phyloP scores from a whole-genome alignment of 2,888 invertebrate species.

The Blastobasis adustella region DNA sequence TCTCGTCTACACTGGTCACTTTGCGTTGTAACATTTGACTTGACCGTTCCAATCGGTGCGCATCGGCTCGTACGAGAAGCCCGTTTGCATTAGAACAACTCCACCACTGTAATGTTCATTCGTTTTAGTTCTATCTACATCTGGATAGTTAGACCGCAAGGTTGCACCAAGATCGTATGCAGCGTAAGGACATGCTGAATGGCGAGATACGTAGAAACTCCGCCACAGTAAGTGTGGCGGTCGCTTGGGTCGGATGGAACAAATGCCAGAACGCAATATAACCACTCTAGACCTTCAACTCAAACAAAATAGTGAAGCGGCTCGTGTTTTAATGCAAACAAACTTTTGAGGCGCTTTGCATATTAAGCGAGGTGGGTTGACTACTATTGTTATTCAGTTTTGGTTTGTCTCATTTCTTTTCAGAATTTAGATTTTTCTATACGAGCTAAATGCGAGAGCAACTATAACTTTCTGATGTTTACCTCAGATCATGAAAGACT shows the following conservation, averaged over 20 bases:
- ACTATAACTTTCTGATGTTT: conserved; percentile 35
- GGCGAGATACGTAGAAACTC: conserved; percentile 45
- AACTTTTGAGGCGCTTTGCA: conserved; percentile 75
- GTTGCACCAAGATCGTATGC: conserved; percentile 52
- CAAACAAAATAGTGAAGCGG: conserved; percentile 74
- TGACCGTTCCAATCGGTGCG: conserved; percentile 33
- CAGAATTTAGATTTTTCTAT: conserved; percentile 8
- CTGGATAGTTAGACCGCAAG: conserved; percentile 24
- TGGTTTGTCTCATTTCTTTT: conserved; percentile 66
- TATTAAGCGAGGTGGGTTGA: conserved; percentile 75
- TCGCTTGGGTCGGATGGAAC: conserved; percentile 50
- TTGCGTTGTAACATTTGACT: conserved; percentile 70
- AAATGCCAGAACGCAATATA: conserved; percentile 74
- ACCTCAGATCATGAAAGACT: conserved; percentile 63
- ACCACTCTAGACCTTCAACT: conserved; percentile 71
- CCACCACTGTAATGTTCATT: conserved; percentile 41
- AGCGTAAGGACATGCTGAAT: conserved; percentile 48
- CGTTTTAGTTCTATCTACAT: conserved; percentile 16
- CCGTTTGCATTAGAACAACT: conserved; percentile 74
- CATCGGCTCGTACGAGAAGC: conserved; percentile 49
- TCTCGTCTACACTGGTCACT: conserved; percentile 69
- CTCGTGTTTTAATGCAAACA: conserved; percentile 76
- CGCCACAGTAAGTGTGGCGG: conserved; percentile 32
- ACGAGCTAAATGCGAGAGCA: conserved; percentile 19
- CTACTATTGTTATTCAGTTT: conserved; percentile 71